Percentiles rank a stretch among this genome's conserved stretches.
Conservation (phyloP, 2,113 vertebrate species). For the Lasiurus borealis region DNA sequence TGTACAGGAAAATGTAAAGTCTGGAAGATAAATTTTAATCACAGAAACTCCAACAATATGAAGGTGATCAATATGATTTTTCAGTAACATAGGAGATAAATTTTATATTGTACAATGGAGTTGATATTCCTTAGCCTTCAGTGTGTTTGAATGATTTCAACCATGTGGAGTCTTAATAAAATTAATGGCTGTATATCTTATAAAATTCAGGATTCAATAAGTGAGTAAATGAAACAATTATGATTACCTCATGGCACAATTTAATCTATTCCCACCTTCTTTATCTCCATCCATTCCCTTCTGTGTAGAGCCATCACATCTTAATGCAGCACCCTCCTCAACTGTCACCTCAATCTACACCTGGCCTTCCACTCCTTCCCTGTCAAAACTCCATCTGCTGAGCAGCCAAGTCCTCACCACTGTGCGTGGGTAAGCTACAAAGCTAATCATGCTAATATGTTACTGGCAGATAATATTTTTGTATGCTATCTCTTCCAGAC, state of each 20-base stretch:
- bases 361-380: background rate
- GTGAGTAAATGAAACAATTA: conserved; percentile 11
- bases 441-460: background rate
- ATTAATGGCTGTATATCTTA: background rate
- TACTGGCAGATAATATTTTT: background rate
- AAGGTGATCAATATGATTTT: background rate
- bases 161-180: background rate
- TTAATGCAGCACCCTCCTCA: background rate
- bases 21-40: conserved; percentile 16
- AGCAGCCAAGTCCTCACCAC: background rate
- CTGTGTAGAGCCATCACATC: background rate
- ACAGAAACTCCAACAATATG: conserved; percentile 20
- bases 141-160: background rate
- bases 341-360: background rate
- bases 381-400: background rate
- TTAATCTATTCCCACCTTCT: background rate
- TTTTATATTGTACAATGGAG: background rate
- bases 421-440: background rate
- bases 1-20: background rate
- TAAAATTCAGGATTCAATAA: conserved; percentile 13
- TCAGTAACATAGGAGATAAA: background rate
- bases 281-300: background rate
- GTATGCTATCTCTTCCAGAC: background rate
- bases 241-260: background rate
- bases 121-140: background rate